These are phyloP conservation scores for Hypanus sabinus DNA, from an alignment of 2,113 vertebrate species.

Conservation along the genomic window DNA sequence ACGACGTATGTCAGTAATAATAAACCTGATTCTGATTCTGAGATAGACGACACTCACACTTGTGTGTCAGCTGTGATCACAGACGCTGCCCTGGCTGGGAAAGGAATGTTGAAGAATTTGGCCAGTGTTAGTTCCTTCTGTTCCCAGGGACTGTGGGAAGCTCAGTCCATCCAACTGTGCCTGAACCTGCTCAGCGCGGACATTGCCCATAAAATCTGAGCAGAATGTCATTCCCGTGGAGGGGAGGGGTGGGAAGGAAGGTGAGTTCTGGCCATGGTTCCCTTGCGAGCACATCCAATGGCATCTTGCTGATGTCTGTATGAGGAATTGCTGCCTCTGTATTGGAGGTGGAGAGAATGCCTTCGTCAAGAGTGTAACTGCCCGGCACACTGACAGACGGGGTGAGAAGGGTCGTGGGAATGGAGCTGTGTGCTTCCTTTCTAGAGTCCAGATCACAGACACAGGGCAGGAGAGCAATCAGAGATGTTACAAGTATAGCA, in stretches of 20 bases:
- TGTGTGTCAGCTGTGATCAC: not conserved
- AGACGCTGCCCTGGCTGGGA: not conserved
- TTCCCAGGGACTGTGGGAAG: not conserved
- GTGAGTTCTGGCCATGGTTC: not conserved
- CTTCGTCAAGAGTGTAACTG: not conserved
- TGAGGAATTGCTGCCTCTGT: conserved; percentile 19
- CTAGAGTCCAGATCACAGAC: not conserved
- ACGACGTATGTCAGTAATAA: too few species aligned
- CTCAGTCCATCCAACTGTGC: not conserved
- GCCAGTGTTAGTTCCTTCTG: not conserved
- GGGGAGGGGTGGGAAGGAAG: not conserved
- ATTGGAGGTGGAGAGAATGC: conserved; percentile 5
- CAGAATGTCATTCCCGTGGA: not conserved
- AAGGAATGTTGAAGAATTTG: not conserved
- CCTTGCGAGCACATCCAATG: not conserved
- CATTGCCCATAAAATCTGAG: too few species aligned
- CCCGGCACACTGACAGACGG: conserved; percentile 4
- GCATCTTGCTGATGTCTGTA: not conserved
- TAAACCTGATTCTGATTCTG: too few species aligned
- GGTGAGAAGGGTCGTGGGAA: conserved; percentile 33
- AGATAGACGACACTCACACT: too few species aligned
- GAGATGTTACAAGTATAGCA: not conserved
- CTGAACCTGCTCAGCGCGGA: not conserved
- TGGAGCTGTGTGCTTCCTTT: conserved; percentile 23
- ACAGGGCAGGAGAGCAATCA: not conserved